These are phyloP conservation scores for Eucriotettix oculatus DNA, from an alignment of 2,888 invertebrate genomes.

Conservation along the genomic window DNA sequence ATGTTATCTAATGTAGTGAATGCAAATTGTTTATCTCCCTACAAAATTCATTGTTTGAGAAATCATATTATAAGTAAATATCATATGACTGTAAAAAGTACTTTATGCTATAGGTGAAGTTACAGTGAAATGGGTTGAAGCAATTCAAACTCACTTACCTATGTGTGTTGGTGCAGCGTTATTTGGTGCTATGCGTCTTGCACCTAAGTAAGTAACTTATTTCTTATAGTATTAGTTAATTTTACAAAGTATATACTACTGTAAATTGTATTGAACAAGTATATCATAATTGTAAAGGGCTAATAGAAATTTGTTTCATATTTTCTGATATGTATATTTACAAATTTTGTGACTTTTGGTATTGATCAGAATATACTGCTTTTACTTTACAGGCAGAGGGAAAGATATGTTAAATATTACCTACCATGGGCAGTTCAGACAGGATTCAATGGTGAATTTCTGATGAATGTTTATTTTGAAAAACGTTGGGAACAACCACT, in stretches of 20 bases:
- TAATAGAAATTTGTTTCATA: too few relatives aligned
- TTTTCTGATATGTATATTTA: too few relatives aligned
- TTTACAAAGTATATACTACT: too few relatives aligned
- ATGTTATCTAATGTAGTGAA: too few relatives aligned
- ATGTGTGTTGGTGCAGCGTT: slow-evolving; percentile 91
- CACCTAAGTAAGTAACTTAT: slow-evolving; percentile 45
- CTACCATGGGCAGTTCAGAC: slow-evolving; percentile 77
- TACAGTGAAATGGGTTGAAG: slow-evolving; percentile 95
- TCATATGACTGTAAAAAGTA: too few relatives aligned
- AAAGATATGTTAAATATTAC: slow-evolving; percentile 56
- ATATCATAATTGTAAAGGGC: too few relatives aligned
- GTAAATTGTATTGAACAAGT: too few relatives aligned
- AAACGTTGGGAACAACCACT: slow-evolving; percentile 84
- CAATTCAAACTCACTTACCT: slow-evolving; percentile 82
- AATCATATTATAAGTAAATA: too few relatives aligned
- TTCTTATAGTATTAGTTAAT: neutral
- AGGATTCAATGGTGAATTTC: slow-evolving; percentile 54
- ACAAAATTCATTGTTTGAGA: too few relatives aligned
- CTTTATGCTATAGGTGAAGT: slow-evolving; percentile 46
- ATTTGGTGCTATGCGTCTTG: slow-evolving; percentile 76
- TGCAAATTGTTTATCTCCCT: too few relatives aligned
- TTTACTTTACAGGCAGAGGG: slow-evolving; percentile 42
- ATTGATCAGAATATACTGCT: neutral
- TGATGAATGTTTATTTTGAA: slow-evolving; percentile 83
- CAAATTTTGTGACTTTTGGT: too few relatives aligned